Conservation (phyloP, 2,797 vertebrate species). For the Hoplostethus mediterraneus region DNA sequence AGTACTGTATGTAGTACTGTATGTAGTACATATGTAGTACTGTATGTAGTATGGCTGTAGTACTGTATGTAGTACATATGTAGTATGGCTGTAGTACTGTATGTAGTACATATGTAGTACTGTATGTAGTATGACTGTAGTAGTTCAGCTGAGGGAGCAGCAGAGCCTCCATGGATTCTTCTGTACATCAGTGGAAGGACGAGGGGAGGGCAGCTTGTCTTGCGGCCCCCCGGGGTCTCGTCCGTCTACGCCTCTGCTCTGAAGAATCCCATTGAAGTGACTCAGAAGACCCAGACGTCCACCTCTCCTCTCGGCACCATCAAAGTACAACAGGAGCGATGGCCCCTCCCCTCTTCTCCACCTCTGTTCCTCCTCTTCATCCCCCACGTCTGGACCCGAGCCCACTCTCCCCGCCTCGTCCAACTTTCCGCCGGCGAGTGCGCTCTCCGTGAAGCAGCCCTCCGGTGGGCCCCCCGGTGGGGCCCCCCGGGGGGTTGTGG, state of each 20-base stretch:
- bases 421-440: constrained; percentile 37
- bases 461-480: background rate
- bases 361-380: constrained; percentile 22
- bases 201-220: constrained; percentile 70
- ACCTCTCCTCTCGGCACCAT: constrained; percentile 69
- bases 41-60: too few relatives aligned
- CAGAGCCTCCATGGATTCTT: constrained; percentile 33
- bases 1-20: too few relatives aligned
- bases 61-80: too few relatives aligned
- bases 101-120: too few relatives aligned
- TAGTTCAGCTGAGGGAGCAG: constrained; percentile 31
- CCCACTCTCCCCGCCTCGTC: constrained; percentile 16
- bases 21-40: too few relatives aligned
- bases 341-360: constrained; percentile 24
- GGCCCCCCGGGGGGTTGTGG: constrained; percentile 35
- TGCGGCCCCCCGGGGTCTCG: constrained; percentile 78
- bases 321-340: constrained; percentile 69
- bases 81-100: too few relatives aligned
- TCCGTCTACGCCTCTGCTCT: constrained; percentile 80
- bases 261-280: constrained; percentile 84
- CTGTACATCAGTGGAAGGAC: constrained; percentile 61
- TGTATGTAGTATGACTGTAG: too few relatives aligned
- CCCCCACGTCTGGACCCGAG: constrained; percentile 24
- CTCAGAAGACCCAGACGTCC: constrained; percentile 76
- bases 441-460: constrained; percentile 4